Evolutionary conservation across 1,140 invertebrate species (phyloP), one percentile per base, ranked within the genome.

Genomic region (Drosophila ananassae): DNA sequence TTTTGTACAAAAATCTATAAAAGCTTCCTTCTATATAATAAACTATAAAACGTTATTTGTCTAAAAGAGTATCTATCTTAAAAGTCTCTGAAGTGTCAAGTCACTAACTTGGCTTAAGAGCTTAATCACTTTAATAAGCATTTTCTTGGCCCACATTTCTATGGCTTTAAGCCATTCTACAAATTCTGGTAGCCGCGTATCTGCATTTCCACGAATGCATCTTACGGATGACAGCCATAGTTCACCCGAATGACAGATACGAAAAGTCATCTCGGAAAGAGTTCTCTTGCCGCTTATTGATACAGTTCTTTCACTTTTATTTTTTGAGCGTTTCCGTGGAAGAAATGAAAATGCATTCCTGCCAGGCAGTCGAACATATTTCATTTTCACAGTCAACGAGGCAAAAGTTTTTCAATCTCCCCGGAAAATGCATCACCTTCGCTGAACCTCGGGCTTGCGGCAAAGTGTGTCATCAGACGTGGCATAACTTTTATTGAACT

Each of bases 401-500:
- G 69, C 74, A 85, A 85, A 85, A 85, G 74, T 85, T 85, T 85
- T 85, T 89, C 82, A 85, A 85, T 85, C 69, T 87, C 17, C 53
- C 34, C 25, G 61, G 74, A 57, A 62, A 63, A 64, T 52, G 63
- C 64, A 51, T 63, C 76, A 77, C 46, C 58, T 63, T 47, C 30
- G 41, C 13, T 10, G 41, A 32, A 30, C 3, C 32, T 56, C 21
- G 8, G 34, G 10, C 41, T 39, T 48, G 41, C 55, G 60, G 63
- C 61, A 79, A 87, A 89, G 53, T 87, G 83, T 87, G 83, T 89
- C 83, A 87, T 79, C 78, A 78, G 72, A 63, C 76, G 55, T 32
- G 34, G 82, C 82, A 83, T 83, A 87, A 87, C 83, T 87, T 89
- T 87, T 47, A 87, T 87, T 87, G 83, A 87, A 87, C 83, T 87